Conservation (phyloP, 2,113 vertebrate species). For the Notothenia rossii region DNA sequence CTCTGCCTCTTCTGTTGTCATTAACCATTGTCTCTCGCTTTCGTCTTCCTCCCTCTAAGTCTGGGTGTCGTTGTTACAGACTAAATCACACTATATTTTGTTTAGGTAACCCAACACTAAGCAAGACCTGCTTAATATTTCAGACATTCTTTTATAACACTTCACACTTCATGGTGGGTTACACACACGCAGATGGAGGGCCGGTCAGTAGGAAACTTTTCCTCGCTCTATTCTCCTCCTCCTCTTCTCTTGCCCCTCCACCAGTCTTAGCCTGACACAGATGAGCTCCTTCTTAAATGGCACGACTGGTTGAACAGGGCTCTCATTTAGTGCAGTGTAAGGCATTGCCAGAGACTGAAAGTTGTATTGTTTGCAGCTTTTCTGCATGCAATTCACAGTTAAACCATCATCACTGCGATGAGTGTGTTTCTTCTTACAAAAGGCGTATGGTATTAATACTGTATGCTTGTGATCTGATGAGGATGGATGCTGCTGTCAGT, state of each 20-base stretch:
- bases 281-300: slow-evolving; percentile 42
- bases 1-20: slow-evolving; percentile 53
- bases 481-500: slow-evolving; percentile 30
- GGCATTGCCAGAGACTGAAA: slow-evolving; percentile 21
- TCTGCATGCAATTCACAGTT: slow-evolving; percentile 2
- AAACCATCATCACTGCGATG: neutral
- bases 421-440: neutral
- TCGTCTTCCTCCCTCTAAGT: slow-evolving; percentile 41
- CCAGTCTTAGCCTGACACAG: slow-evolving; percentile 60
- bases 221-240: slow-evolving; percentile 27
- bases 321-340: slow-evolving; percentile 35
- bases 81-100: neutral
- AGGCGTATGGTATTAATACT: neutral
- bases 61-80: slow-evolving; percentile 20
- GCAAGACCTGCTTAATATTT: slow-evolving; percentile 2
- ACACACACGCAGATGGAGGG: slow-evolving; percentile 22
- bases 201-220: slow-evolving; percentile 54
- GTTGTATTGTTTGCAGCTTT: slow-evolving; percentile 29
- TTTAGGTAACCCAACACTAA: neutral
- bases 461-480: slow-evolving; percentile 14
- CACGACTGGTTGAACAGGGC: slow-evolving; percentile 37
- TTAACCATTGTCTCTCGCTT: slow-evolving; percentile 61
- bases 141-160: slow-evolving; percentile 13
- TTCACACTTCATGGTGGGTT: slow-evolving; percentile 21
- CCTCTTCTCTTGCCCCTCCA: slow-evolving; percentile 6